Percentiles rank a stretch among this genome's conserved stretches.
Conservation (phyloP, 2,888 invertebrate species). For the Pimpla rufipes region DNA sequence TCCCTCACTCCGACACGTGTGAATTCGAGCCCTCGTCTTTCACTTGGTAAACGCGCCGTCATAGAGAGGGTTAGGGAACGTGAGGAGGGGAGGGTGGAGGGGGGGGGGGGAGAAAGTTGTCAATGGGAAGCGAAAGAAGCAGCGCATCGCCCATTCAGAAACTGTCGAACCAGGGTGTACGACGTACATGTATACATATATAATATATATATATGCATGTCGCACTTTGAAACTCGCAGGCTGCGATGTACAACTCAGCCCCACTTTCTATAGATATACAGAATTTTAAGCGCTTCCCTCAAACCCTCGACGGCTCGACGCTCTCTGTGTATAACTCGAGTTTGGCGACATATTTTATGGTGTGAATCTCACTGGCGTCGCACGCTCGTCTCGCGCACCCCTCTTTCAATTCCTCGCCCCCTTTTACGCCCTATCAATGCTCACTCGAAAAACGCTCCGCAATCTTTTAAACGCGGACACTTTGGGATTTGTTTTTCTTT, state of each 20-base stretch:
- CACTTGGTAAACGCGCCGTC: conserved; percentile 64
- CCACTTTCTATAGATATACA: conserved; percentile 18
- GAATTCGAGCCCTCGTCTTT: conserved; percentile 59
- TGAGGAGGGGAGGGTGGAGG: conserved; percentile 37
- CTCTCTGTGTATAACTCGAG: conserved; percentile 40
- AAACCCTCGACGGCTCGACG: conserved; percentile 51
- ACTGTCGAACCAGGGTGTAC: conserved; percentile 61
- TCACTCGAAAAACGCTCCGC: conserved; percentile 39
- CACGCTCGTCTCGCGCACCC: conserved; percentile 1
- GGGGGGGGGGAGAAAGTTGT: conserved; percentile 25
- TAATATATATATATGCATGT: conserved; percentile 37
- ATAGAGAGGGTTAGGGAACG: background rate
- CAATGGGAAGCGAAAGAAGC: conserved; percentile 63
- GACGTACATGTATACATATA: background rate
- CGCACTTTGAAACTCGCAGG: conserved; percentile 63
- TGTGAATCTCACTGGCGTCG: conserved; percentile 20
- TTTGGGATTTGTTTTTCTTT: background rate
- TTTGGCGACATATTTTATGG: conserved; percentile 62
- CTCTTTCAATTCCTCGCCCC: conserved; percentile 33
- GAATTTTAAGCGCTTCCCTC: conserved; percentile 40
- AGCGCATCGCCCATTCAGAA: conserved; percentile 63
- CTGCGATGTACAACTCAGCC: conserved; percentile 21
- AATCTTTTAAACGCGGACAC: conserved; percentile 28
- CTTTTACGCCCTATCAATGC: conserved; percentile 35
- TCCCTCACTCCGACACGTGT: conserved; percentile 55